A percentile compares a stretch with the other conserved stretches of the same genome.
phyloP scores from a whole-genome alignment of 2,113 vertebrate genomes.

The Saccopteryx bilineata region DNA sequence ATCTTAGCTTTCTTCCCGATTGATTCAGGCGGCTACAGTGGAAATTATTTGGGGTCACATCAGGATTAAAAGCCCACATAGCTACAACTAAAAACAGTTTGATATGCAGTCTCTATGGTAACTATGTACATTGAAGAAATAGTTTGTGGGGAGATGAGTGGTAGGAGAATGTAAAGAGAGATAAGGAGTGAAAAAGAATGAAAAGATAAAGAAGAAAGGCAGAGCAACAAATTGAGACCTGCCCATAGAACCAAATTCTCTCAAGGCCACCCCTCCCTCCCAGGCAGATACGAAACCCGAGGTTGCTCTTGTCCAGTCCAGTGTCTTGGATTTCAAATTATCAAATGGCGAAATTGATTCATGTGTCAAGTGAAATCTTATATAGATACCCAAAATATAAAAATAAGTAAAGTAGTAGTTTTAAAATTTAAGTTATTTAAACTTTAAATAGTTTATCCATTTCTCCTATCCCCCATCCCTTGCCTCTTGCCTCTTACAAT shows the following conservation, averaged over 20 bases:
- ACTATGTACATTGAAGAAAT: not conserved
- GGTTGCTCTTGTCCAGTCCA: not conserved
- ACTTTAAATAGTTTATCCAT: not conserved
- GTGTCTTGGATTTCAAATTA: slow-evolving; percentile 1
- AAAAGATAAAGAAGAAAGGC: not conserved
- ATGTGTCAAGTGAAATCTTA: not conserved
- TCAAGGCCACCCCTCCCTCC: too few relatives aligned
- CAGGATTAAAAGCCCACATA: not conserved
- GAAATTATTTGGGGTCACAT: not conserved
- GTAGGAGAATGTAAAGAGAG: not conserved
- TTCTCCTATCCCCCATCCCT: not conserved
- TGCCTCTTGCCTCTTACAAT: not conserved
- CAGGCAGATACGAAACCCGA: not conserved
- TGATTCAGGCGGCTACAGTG: not conserved
- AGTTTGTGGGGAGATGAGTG: not conserved
- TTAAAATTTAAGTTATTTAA: not conserved
- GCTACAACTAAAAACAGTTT: not conserved
- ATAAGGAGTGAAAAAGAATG: not conserved
- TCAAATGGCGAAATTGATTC: not conserved
- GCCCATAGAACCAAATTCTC: not conserved
- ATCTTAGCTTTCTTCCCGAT: not conserved
- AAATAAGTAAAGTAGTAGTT: not conserved
- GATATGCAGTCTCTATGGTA: not conserved
- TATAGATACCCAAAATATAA: not conserved
- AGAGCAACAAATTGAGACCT: not conserved